Evolutionary conservation across 2,797 vertebrate species (phyloP).

Genomic region (Falco naumanni): DNA sequence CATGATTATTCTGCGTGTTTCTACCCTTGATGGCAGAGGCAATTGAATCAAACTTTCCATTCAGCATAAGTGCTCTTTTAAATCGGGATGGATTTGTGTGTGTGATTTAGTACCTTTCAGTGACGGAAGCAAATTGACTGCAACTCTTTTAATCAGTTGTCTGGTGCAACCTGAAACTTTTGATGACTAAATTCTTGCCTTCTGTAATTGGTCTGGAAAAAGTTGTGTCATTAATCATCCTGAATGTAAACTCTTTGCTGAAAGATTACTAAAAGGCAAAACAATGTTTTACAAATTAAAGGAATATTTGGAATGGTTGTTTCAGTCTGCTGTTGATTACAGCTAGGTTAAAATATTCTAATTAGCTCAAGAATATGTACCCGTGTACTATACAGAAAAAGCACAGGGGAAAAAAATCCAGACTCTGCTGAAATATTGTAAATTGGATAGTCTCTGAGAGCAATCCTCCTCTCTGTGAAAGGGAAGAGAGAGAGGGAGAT

Average conservation of each 20-base stretch:
- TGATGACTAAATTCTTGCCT: conserved; percentile 16
- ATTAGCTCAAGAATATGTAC: neutral
- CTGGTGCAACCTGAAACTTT: conserved; percentile 2
- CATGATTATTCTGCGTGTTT: neutral
- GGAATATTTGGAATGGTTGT: neutral
- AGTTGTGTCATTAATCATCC: neutral
- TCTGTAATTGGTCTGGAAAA: neutral
- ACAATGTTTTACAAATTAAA: conserved; percentile 1
- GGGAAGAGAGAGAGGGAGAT: neutral
- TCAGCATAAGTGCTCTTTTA: neutral
- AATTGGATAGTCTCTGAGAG: neutral
- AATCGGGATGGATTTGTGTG: neutral
- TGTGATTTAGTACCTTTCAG: conserved; percentile 14
- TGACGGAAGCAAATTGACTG: neutral
- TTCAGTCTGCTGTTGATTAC: neutral
- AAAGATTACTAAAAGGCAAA: conserved; percentile 16
- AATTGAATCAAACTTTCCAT: conserved; percentile 42
- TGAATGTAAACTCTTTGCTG: neutral
- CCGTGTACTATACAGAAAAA: neutral
- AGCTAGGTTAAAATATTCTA: neutral
- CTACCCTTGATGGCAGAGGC: neutral
- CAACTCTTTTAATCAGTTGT: neutral
- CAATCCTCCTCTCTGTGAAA: neutral
- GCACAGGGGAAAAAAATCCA: neutral
- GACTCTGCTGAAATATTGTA: neutral